Conservation (phyloP, 92 coral and sea anemone species). For the Scolanthus callimorphus region DNA sequence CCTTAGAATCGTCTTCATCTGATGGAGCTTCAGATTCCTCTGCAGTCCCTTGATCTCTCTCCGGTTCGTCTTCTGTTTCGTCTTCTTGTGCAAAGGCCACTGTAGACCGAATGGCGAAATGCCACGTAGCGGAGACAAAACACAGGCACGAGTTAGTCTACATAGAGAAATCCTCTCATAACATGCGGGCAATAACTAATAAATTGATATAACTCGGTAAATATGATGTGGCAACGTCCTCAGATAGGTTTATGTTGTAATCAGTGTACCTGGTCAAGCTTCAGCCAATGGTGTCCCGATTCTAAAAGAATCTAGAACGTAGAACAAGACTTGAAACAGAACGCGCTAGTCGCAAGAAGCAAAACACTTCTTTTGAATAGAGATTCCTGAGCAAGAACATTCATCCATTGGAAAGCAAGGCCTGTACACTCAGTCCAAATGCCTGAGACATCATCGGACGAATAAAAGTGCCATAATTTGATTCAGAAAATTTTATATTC, state of each 20-base stretch:
- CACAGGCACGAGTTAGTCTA: slow-evolving; percentile 12
- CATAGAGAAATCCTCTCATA: neutral
- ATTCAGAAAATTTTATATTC: too few species aligned
- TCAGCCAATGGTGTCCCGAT: slow-evolving; percentile 14
- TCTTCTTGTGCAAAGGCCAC: slow-evolving; percentile 81
- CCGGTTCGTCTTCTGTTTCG: slow-evolving; percentile 79
- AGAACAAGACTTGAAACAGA: slow-evolving; percentile 11
- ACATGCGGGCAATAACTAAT: neutral
- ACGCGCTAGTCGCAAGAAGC: slow-evolving; percentile 11
- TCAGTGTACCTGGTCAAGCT: slow-evolving; percentile 24
- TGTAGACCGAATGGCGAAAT: slow-evolving; percentile 38
- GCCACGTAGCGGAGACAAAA: slow-evolving; percentile 73
- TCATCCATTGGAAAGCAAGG: slow-evolving; percentile 7
- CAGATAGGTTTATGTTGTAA: slow-evolving; percentile 27
- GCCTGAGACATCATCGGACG: slow-evolving; percentile 99
- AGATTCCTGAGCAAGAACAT: slow-evolving; percentile 8
- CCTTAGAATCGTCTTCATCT: slow-evolving; percentile 57
- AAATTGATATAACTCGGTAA: neutral
- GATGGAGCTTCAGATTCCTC: slow-evolving; percentile 47
- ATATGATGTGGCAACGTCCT: slow-evolving; percentile 16
- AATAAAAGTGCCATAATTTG: slow-evolving; percentile 20
- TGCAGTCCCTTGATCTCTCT: slow-evolving; percentile 55
- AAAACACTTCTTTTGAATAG: slow-evolving; percentile 29
- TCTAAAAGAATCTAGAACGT: slow-evolving; percentile 24
- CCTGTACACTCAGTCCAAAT: slow-evolving; percentile 93